Evolutionary conservation across 2,113 vertebrate species (phyloP).

Genomic region (Cisticola juncidis): DNA sequence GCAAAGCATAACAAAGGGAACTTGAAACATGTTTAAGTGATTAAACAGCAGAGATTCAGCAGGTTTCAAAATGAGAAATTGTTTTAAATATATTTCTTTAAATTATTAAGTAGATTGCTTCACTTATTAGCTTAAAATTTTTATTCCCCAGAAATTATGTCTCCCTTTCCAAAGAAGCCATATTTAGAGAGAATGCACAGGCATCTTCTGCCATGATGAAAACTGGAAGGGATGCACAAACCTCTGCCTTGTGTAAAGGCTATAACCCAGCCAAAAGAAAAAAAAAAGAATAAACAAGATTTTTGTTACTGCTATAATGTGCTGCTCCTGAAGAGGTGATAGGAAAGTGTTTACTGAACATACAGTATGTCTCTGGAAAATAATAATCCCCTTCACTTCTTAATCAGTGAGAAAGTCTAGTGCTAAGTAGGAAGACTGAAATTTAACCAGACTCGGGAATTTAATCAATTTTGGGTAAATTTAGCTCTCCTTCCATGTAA

Average conservation of each 20-base stretch:
- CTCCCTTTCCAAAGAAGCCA: background rate
- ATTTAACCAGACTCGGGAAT: constrained; percentile 7
- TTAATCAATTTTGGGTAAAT: constrained; percentile 9
- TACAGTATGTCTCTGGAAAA: background rate
- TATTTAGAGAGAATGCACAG: background rate
- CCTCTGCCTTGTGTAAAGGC: background rate
- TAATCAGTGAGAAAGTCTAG: background rate
- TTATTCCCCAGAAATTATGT: background rate
- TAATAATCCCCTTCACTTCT: background rate
- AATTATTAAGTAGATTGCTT: background rate
- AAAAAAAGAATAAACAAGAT: background rate
- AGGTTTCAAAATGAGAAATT: background rate
- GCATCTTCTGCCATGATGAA: background rate
- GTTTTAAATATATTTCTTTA: background rate
- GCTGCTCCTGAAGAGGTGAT: background rate
- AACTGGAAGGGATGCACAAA: background rate
- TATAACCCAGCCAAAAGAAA: background rate
- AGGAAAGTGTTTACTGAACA: background rate
- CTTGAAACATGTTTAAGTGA: background rate
- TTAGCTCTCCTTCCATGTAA: background rate
- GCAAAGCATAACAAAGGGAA: background rate
- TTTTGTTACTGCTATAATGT: background rate
- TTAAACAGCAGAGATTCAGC: background rate
- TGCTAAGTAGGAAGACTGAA: background rate
- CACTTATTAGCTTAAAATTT: background rate